phyloP scores from a whole-genome alignment of 2,113 vertebrate genomes.

The Meriones unguiculatus region DNA sequence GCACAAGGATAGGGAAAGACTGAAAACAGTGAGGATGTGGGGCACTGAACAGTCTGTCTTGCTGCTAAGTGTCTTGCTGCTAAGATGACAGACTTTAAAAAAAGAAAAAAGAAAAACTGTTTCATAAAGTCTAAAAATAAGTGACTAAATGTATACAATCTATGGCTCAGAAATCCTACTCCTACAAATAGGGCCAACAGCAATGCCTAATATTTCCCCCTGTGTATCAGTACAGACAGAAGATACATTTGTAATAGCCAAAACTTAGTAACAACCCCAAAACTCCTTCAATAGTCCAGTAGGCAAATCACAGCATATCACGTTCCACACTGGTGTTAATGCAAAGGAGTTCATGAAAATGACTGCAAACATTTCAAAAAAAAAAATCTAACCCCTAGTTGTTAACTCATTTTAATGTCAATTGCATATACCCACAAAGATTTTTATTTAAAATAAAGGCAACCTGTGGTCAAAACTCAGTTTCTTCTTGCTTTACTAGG shows the following conservation, averaged over 20 bases:
- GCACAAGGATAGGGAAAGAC: not conserved
- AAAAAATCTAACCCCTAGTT: not conserved
- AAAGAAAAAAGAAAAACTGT: not conserved
- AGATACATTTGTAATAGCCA: not conserved
- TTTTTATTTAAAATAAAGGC: slow-evolving; percentile 13
- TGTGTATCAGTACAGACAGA: not conserved
- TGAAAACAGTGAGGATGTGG: not conserved
- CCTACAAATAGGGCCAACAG: not conserved
- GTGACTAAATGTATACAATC: not conserved
- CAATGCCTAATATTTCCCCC: not conserved
- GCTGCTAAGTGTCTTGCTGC: fast-evolving
- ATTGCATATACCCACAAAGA: not conserved
- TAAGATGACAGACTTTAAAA: not conserved
- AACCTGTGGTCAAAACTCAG: not conserved
- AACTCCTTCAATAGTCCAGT: not conserved
- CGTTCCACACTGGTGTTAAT: not conserved
- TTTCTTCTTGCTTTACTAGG: not conserved
- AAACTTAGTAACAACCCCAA: not conserved
- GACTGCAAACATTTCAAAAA: not conserved
- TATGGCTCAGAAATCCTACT: not conserved
- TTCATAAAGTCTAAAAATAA: not conserved
- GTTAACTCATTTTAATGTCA: not conserved
- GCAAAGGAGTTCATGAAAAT: not conserved
- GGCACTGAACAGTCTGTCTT: not conserved
- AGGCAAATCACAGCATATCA: not conserved